Evolutionary conservation across 1,140 invertebrate species (phyloP).

Genomic region (Atta colombica): DNA sequence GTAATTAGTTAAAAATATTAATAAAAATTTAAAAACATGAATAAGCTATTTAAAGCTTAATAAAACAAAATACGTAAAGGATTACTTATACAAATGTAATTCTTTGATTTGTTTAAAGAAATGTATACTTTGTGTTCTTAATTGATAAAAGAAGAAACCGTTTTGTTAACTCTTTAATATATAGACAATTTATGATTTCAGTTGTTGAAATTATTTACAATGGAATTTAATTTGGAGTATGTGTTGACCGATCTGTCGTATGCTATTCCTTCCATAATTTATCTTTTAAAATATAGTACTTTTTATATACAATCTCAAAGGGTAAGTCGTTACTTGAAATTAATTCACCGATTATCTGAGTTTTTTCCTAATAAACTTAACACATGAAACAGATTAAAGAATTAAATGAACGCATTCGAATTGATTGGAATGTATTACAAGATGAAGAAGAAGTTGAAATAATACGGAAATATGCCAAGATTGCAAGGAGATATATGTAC

Average conservation of each 20-base stretch:
- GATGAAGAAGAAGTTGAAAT: slow-evolving; percentile 38
- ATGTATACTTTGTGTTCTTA: not conserved
- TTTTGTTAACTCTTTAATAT: not conserved
- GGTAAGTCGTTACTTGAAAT: slow-evolving; percentile 1
- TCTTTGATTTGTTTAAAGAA: no score
- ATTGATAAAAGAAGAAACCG: not conserved
- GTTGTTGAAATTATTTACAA: slow-evolving; percentile 45
- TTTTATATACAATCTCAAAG: slow-evolving; percentile 29
- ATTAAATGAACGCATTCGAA: slow-evolving; percentile 37
- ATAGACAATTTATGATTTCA: slow-evolving; percentile 24
- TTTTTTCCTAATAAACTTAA: not conserved
- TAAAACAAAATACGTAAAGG: slow-evolving; percentile 13
- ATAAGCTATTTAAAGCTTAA: not conserved
- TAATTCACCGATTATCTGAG: not conserved
- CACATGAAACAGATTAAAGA: slow-evolving; percentile 7
- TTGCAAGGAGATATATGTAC: not conserved
- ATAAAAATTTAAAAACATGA: not conserved
- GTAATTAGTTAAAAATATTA: not conserved
- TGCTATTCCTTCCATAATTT: slow-evolving; percentile 11
- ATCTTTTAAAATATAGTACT: slow-evolving; percentile 38
- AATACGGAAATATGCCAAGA: slow-evolving; percentile 22
- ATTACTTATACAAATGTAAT: no score
- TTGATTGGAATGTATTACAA: slow-evolving; percentile 35
- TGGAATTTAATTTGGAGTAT: slow-evolving; percentile 19
- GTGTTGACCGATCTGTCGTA: not conserved